Base-by-base conservation (phyloP, 2,797 vertebrate genomes). In the Pangasius krempfi region DNA sequence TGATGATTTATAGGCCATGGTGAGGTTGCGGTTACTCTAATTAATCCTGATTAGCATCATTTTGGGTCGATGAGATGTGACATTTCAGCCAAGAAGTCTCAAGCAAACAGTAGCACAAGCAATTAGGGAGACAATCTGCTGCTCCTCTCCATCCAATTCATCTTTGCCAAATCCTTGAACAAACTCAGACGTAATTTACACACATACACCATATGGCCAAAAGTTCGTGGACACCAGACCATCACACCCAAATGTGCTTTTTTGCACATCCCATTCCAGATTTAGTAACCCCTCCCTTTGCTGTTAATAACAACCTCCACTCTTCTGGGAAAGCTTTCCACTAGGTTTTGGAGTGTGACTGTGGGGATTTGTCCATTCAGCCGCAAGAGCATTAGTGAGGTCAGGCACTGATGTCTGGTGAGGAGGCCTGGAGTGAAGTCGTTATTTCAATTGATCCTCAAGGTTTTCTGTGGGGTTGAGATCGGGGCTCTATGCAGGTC, bases 41-140 rank as follows among this genome's bases (percentile, higher is more conserved):
- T 94, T 93, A 88, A 81, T 91, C 89, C 85, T 89, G 87, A 94
- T 94, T 93, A 94, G 90, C 78, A 88, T 92, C 82, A 88, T 91
- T 58, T 88, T 60, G 89, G 92, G 90, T 95, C 90, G 89, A 92
- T 92, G 92, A 91, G 88, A 94, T 93, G 90, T 92, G 93, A 92
- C 89, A 91, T 91, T 93, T 87, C 92, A 92, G 94, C 94, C 91
- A 92, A 95, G 92, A 95, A 87, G 91, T 94, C 87, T 90, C 88
- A 70, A 90, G 78, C 88, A 92, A 93, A 94, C 88, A 92, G 90
- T 88, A 93, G 91, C 92, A 90, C 89, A 93, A 88, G 89, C 93
- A 94, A 94, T 95, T 94, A 95, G 91, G 91, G 87, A 92, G 92
- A 88, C 93, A 94, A 92, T 94, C 92, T 94, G 94, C 92, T 93